phyloP scores from a whole-genome alignment of 2,797 vertebrate species.

The Hylomyscus alleni region DNA sequence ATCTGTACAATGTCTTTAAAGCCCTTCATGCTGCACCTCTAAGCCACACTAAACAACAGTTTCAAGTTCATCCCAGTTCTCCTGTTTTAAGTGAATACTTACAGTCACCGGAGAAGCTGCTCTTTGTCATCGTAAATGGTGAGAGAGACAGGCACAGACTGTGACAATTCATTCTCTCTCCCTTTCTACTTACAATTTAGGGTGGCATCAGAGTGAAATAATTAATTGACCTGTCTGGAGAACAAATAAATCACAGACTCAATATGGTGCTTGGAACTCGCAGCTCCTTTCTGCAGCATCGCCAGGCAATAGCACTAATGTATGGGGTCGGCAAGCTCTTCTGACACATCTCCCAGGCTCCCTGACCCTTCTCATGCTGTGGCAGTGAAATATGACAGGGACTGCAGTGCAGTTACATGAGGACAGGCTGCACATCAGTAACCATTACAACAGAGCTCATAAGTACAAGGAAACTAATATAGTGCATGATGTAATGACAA shows the following conservation, averaged over 20 bases:
- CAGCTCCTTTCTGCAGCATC: slow-evolving; percentile 82
- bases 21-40: slow-evolving; percentile 61
- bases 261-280: slow-evolving; percentile 85
- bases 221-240: slow-evolving; percentile 87
- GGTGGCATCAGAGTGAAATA: slow-evolving; percentile 87
- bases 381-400: slow-evolving; percentile 85
- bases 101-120: slow-evolving; percentile 77
- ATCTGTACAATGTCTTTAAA: slow-evolving; percentile 70
- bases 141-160: slow-evolving; percentile 75
- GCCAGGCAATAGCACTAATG: slow-evolving; percentile 79
- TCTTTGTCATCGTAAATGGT: slow-evolving; percentile 74
- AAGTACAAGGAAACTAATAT: slow-evolving; percentile 72
- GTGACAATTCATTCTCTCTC: slow-evolving; percentile 81
- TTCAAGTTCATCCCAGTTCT: slow-evolving; percentile 48
- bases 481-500: slow-evolving; percentile 29
- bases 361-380: slow-evolving; percentile 83
- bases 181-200: slow-evolving; percentile 85
- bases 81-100: slow-evolving; percentile 71
- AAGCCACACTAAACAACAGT: slow-evolving; percentile 63
- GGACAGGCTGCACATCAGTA: slow-evolving; percentile 85
- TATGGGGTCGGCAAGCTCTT: slow-evolving; percentile 86
- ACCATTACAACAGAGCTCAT: slow-evolving; percentile 79
- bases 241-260: slow-evolving; percentile 88
- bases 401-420: slow-evolving; percentile 82
- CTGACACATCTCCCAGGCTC: slow-evolving; percentile 87